Percentiles rank a stretch among this genome's conserved stretches.
Conservation (phyloP, 2,888 invertebrate genomes). For the Meliscaeva auricollis region DNA sequence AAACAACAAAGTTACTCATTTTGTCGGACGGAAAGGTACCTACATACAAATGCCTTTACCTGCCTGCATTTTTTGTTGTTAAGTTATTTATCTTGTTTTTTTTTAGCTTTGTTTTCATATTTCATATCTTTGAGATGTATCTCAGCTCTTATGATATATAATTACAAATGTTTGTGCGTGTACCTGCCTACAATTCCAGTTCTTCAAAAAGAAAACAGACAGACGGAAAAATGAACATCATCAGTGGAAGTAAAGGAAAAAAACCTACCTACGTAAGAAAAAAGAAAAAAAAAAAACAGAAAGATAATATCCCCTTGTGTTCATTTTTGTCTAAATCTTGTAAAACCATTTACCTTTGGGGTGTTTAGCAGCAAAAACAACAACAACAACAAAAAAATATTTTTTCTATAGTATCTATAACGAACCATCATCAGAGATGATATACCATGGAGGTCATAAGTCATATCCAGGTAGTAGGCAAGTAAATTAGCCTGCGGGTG, state of each 20-base stretch:
- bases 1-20: constrained; percentile 8
- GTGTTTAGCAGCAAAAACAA: constrained; percentile 65
- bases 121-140: constrained; percentile 68
- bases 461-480: constrained; percentile 75
- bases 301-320: constrained; percentile 70
- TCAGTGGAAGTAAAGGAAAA: constrained; percentile 16
- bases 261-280: constrained; percentile 2
- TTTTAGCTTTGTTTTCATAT: constrained; percentile 60
- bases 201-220: constrained; percentile 57
- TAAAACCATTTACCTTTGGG: constrained; percentile 72
- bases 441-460: constrained; percentile 71
- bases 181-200: constrained; percentile 55
- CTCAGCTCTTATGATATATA: constrained; percentile 69
- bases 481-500: constrained; percentile 74
- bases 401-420: constrained; percentile 54
- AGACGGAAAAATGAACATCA: constrained; percentile 10
- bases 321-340: constrained; percentile 73
- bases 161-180: constrained; percentile 73
- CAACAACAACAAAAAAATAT: constrained; percentile 25
- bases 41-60: constrained; percentile 35
- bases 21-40: neutral
- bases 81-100: constrained; percentile 64
- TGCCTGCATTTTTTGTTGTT: constrained; percentile 60
- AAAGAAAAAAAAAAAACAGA: constrained; percentile 16
- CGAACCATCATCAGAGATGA: constrained; percentile 65